Evolutionary conservation across 2,888 invertebrate genomes (phyloP).

Genomic region (Perizoma affinitatum): DNA sequence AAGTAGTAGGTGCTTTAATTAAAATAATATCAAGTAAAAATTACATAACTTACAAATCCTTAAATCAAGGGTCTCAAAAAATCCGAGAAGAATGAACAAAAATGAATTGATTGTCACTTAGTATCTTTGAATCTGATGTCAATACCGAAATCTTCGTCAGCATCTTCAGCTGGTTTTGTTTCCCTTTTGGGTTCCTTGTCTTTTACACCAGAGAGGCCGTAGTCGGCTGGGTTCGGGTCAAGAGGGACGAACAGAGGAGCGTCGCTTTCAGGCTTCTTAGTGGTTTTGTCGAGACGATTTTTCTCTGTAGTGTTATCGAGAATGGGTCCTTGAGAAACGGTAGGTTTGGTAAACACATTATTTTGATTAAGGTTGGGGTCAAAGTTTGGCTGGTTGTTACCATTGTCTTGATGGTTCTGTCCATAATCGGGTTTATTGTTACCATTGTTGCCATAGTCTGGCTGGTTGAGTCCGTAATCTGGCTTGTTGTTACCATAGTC

Average conservation of each 20-base stretch:
- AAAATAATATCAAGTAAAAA: too few species aligned
- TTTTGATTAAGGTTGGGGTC: slow-evolving; percentile 25
- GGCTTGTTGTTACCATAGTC: slow-evolving; percentile 19
- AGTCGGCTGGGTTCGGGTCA: slow-evolving; percentile 56
- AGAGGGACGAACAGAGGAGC: slow-evolving; percentile 65
- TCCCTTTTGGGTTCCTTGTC: slow-evolving; percentile 67
- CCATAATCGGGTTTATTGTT: slow-evolving; percentile 26
- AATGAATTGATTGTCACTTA: too few species aligned
- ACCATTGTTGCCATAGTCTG: slow-evolving; percentile 21
- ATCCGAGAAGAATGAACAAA: too few species aligned
- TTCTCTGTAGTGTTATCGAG: slow-evolving; percentile 19
- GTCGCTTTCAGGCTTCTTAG: slow-evolving; percentile 53
- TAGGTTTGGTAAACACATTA: slow-evolving; percentile 27
- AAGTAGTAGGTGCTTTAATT: too few species aligned
- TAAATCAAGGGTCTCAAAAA: too few species aligned
- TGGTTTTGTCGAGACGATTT: slow-evolving; percentile 39
- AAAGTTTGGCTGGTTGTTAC: slow-evolving; percentile 25
- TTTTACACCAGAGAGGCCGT: slow-evolving; percentile 58
- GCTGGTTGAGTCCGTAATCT: slow-evolving; percentile 16
- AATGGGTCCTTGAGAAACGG: slow-evolving; percentile 7
- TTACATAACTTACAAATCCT: too few species aligned
- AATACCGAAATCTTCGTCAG: slow-evolving; percentile 60
- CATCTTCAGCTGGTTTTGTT: slow-evolving; percentile 46
- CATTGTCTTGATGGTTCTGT: slow-evolving; percentile 15
- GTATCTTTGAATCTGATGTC: slow-evolving; percentile 63